Percentiles rank a stretch among this genome's conserved stretches.
Conservation (phyloP, 2,797 vertebrate species). For the Helarctos malayanus region DNA sequence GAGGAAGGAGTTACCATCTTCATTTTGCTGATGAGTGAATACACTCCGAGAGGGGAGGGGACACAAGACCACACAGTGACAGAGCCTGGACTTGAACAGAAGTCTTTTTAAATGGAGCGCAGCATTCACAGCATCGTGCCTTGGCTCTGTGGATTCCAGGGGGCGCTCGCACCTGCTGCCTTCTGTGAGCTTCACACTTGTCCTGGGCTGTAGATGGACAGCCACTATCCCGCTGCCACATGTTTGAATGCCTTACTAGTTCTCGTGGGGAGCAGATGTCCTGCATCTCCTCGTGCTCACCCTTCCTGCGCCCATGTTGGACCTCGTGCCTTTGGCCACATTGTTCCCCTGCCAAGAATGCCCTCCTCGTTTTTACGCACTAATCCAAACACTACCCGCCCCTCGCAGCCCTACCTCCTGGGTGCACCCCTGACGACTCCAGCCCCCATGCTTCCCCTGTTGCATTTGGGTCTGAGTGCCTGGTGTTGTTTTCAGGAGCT, state of each 20-base stretch:
- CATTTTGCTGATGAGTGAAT: neutral
- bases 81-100: neutral
- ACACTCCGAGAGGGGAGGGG: neutral
- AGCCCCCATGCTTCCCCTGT: neutral
- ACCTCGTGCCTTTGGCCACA: neutral
- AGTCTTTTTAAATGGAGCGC: neutral
- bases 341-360: neutral
- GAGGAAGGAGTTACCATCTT: neutral
- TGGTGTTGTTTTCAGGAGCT: neutral
- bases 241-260: neutral
- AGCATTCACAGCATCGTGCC: neutral
- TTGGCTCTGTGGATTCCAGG: neutral
- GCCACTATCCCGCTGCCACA: neutral
- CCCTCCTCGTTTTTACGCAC: neutral
- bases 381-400: neutral
- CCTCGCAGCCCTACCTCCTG: neutral
- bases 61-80: neutral
- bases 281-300: neutral
- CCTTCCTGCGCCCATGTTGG: neutral
- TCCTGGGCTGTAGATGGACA: neutral
- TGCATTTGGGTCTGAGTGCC: neutral
- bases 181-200: neutral
- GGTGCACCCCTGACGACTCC: neutral
- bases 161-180: neutral
- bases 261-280: neutral